phyloP scores from a whole-genome alignment of 1,140 invertebrate species.

The Pogonomyrmex californicus region DNA sequence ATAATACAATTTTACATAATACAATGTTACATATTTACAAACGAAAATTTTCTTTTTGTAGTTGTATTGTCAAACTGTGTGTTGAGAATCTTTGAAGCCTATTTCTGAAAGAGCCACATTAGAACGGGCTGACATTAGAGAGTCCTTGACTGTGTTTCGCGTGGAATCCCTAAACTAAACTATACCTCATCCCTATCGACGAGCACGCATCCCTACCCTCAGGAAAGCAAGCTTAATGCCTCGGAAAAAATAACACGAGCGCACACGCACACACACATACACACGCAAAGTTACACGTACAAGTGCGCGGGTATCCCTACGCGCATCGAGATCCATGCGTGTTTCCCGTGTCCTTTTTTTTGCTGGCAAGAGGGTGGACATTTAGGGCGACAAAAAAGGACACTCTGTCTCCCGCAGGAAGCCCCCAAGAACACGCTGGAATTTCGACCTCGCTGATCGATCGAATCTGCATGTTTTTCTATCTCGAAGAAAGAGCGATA shows the following conservation, averaged over 20 bases:
- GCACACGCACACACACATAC: conserved; percentile 75
- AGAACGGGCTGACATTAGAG: conserved; percentile 4
- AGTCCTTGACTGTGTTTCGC: conserved; percentile 77
- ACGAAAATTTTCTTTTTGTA: neutral
- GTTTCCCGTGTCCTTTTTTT: conserved; percentile 80
- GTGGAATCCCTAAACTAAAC: conserved; percentile 83
- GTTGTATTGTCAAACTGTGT: neutral
- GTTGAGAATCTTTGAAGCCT: neutral
- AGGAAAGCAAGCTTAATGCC: conserved; percentile 85
- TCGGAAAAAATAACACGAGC: conserved; percentile 86
- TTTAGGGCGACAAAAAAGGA: conserved; percentile 83
- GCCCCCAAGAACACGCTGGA: conserved; percentile 73
- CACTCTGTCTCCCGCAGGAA: conserved; percentile 79
- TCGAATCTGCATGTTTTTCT: conserved; percentile 80
- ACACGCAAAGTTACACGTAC: neutral
- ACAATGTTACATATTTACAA: neutral
- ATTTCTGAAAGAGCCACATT: conserved; percentile 40
- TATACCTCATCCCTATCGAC: conserved; percentile 81
- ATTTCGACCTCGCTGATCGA: conserved; percentile 78
- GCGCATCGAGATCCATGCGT: conserved; percentile 67
- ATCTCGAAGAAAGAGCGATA: conserved; percentile 65
- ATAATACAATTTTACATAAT: neutral
- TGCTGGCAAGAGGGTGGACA: conserved; percentile 82
- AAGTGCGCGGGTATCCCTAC: conserved; percentile 33
- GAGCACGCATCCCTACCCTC: conserved; percentile 74